Evolutionary conservation across 2,888 invertebrate species (phyloP).

Genomic region (Pammene fasciana): DNA sequence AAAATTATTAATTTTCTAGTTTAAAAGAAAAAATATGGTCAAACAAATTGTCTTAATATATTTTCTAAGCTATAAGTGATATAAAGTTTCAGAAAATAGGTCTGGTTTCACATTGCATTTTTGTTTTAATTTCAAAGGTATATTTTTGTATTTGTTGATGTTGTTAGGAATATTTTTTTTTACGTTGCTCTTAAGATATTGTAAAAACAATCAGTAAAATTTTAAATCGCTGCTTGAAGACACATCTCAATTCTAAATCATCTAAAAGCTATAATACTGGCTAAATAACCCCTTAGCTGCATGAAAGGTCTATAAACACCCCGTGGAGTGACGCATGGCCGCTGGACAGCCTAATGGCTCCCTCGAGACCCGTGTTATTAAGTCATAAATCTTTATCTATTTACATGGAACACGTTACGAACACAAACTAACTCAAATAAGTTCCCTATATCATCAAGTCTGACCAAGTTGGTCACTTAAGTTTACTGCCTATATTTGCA

Average conservation of each 20-base stretch:
- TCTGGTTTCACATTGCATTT: no score
- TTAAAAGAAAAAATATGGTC: no score
- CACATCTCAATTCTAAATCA: slow-evolving; percentile 8
- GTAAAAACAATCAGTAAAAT: no score
- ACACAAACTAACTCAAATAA: slow-evolving; percentile 35
- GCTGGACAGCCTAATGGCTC: slow-evolving; percentile 55
- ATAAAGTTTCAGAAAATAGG: no score
- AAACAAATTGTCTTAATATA: no score
- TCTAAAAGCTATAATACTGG: slow-evolving; percentile 37
- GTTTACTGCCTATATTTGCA: slow-evolving; percentile 2
- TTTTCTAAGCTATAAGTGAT: no score
- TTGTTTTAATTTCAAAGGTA: no score
- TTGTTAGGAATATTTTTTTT: no score
- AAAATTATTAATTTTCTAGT: no score
- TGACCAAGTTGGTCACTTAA: neutral
- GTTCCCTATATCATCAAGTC: slow-evolving; percentile 12
- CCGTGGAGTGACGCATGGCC: slow-evolving; percentile 48
- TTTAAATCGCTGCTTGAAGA: no score
- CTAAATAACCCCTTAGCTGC: slow-evolving; percentile 55
- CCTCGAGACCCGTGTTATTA: slow-evolving; percentile 58
- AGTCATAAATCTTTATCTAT: slow-evolving; percentile 61
- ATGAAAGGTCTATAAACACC: slow-evolving; percentile 53
- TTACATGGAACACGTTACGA: slow-evolving; percentile 38
- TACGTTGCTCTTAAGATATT: no score
- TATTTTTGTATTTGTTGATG: no score